phyloP scores from a whole-genome alignment of 2,797 vertebrate genomes.

The Sebastes itinus region DNA sequence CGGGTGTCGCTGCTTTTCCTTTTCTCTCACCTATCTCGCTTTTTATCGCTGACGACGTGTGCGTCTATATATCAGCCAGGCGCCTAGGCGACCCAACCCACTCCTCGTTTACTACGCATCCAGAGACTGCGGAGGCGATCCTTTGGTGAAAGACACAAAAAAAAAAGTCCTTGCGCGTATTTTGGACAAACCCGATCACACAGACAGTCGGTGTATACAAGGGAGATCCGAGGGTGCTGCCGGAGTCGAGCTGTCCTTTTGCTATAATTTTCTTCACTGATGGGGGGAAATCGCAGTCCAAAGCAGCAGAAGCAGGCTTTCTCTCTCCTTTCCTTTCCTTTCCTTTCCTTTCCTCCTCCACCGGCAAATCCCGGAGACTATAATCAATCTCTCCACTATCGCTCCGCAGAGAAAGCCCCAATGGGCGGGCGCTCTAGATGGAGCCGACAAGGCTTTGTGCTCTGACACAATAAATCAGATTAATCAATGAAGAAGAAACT shows the following conservation, averaged over 20 bases:
- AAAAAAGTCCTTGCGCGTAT: conserved; percentile 48
- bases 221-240: neutral
- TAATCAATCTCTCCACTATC: conserved; percentile 66
- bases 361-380: conserved; percentile 67
- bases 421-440: conserved; percentile 73
- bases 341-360: conserved; percentile 41
- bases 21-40: conserved; percentile 63
- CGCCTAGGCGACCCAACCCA: conserved; percentile 79
- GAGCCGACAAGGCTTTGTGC: conserved; percentile 61
- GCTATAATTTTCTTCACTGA: conserved; percentile 16
- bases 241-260: conserved; percentile 10
- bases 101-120: conserved; percentile 72
- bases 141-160: conserved; percentile 8
- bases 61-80: conserved; percentile 44
- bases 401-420: conserved; percentile 64
- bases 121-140: conserved; percentile 71
- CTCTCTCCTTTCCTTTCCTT: conserved; percentile 13
- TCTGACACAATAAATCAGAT: conserved; percentile 40
- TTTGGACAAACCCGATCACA: neutral
- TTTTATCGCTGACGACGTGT: conserved; percentile 57
- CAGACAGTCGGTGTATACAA: neutral
- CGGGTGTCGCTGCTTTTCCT: conserved; percentile 22
- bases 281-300: conserved; percentile 41
- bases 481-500: conserved; percentile 47
- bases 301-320: conserved; percentile 12